Base-by-base conservation (phyloP, 2,113 vertebrate species). In the Ariopsis seemanni region DNA sequence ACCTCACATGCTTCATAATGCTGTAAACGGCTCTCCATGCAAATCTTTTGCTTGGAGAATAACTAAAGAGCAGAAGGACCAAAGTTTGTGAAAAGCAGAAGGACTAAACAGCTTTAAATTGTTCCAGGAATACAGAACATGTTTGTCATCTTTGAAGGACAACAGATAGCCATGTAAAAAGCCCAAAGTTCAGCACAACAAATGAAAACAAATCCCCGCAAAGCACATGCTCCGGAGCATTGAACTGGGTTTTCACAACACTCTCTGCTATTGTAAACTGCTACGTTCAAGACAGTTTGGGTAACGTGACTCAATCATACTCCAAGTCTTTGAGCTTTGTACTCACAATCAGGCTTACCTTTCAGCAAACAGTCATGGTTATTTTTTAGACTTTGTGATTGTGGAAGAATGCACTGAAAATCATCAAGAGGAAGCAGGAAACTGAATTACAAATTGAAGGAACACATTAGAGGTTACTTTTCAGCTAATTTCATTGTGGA, bases 401-500 rank as follows among this genome's bases (percentile, higher is more conserved):
- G n/a, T 15, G 57, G 53, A 79, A 18, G 6, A 57, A 79, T 79
- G 77, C n/a, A 57, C 77, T 57, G 53, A 58, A 80, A 80, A 80
- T 80, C 77, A 80, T 18, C 52, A 8, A 18, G 15, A 58, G n/a
- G 27, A 58, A 80, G 27, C 78, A 80, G 78, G 78, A 80, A 80
- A 22, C 27, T 34, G 48, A 7, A 57, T 42, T 42, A 42, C 3
- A 42, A 42, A 42, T 2, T 7, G 27, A 10, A 80, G 8, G n/a
- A 30, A 27, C 2, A 78, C 53, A 58, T 52, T 25, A 7, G n/a
- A 3, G 30, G 22, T n/a, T n/a, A 15, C 53, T 11, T 78, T 34
- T 25, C 8, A 58, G 7, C 53, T 58, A 18, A 34, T 42, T 42
- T 42, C 34, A 42, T 42, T 58, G 8, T 58, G 27, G 34, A 57